Percentiles rank a stretch among this genome's conserved stretches.
Evolutionary conservation across 2,888 invertebrate genomes (phyloP).

Genomic region (Uloborus plumipes): DNA sequence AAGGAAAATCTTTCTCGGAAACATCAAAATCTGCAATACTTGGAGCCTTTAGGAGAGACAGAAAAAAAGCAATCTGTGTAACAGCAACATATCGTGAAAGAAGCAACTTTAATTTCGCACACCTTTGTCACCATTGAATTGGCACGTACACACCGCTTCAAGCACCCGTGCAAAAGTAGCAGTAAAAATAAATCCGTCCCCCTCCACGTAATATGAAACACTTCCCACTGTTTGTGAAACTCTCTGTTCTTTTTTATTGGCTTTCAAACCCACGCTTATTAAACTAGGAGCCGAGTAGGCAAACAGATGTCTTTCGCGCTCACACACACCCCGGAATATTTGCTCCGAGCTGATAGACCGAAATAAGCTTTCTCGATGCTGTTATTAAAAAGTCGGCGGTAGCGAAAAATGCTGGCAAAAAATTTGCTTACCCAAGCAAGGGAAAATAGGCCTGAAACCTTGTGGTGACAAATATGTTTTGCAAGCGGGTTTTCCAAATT

Average conservation of each 20-base stretch:
- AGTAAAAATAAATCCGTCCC: background rate
- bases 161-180: background rate
- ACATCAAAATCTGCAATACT: too few relatives aligned
- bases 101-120: too few relatives aligned
- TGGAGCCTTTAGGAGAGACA: too few relatives aligned
- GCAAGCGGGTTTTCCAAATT: background rate
- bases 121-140: too few relatives aligned
- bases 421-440: constrained; percentile 49
- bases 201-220: too few relatives aligned
- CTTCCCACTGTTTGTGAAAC: constrained; percentile 36
- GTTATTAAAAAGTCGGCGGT: constrained; percentile 52
- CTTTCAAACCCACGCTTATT: constrained; percentile 43
- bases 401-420: constrained; percentile 26
- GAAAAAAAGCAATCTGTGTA: too few relatives aligned
- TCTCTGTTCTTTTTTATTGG: constrained; percentile 49
- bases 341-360: constrained; percentile 47
- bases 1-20: too few relatives aligned
- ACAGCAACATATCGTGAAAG: too few relatives aligned
- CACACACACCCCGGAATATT: constrained; percentile 31
- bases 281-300: constrained; percentile 50
- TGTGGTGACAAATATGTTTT: constrained; percentile 29
- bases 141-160: background rate
- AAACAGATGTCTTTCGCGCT: constrained; percentile 55
- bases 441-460: constrained; percentile 58
- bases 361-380: constrained; percentile 23